Evolutionary conservation across 2,888 invertebrate genomes (phyloP), one percentile per base, ranked within the genome.

Genomic region (Dichetophora obliterata): DNA sequence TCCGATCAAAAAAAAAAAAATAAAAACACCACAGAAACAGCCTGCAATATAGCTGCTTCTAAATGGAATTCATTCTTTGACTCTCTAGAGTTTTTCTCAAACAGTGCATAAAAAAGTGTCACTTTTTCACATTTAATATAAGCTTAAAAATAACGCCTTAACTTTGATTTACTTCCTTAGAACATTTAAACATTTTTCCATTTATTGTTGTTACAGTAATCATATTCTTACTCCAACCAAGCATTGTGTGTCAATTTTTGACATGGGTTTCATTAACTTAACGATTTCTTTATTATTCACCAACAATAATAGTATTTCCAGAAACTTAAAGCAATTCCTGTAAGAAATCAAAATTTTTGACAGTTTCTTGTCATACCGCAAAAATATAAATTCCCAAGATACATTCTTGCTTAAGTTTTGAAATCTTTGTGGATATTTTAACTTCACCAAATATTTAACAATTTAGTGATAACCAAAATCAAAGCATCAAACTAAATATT

Each of bases 181-280:
- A 27, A 52, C 27, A 11, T 14, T 1, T 27, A 52, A 70, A 70
- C 24, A 70, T 6, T 52, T 50, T 31, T n/a, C 14, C 52, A 27
- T 27, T 54, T 31, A 52, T 24, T 37, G 2, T n/a, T 43, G 31
- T 43, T 19, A 16, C 11, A 37, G 9, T 2, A 6, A 37, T 24
- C 1, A 24, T 8, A 3, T 68, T 16, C 22, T 34, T 54, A 19
- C 34, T n/a, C 27, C 31, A n/a, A n/a, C n/a, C n/a, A n/a, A n/a
- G n/a, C 54, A 34, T 70, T 16, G 14, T 9, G 16, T 16, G 69
- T 54, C 54, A 31, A n/a, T 52, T 54, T 70, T 52, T 70, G 69
- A 70, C 34, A n/a, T 16, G 69, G 69, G 69, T 70, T 34, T 27
- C 14, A 52, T 52, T 70, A 19, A 16, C n/a, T n/a, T n/a, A n/a